phyloP scores from a whole-genome alignment of 2,888 invertebrate species.

The Disparrhopalites patrizii region DNA sequence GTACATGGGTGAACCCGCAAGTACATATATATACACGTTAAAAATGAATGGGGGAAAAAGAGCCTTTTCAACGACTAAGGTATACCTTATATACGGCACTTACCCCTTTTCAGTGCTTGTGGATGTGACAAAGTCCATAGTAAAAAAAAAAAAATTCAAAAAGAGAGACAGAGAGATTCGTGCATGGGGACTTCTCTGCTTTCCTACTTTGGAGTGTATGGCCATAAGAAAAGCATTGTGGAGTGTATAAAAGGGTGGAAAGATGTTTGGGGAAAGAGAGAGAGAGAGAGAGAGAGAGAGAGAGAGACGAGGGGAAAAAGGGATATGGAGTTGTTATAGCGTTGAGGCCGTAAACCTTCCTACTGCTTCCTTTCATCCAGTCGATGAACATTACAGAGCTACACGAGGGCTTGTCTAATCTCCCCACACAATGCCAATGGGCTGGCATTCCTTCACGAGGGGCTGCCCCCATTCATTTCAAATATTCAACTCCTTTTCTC shows the following conservation, averaged over 20 bases:
- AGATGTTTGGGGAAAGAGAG: not conserved
- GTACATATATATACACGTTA: too few relatives aligned
- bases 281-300: constrained; percentile 1
- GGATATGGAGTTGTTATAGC: constrained; percentile 1
- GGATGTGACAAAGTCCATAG: not conserved
- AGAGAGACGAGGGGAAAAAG: not conserved
- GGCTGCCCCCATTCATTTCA: constrained; percentile 27
- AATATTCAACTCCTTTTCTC: constrained; percentile 21
- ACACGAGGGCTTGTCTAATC: constrained; percentile 46
- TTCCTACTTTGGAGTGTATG: too few relatives aligned
- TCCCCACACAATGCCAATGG: constrained; percentile 47
- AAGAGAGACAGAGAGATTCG: too few relatives aligned
- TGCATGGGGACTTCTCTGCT: too few relatives aligned
- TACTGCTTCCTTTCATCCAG: constrained; percentile 43
- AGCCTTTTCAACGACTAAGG: too few relatives aligned
- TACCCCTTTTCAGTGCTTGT: not conserved
- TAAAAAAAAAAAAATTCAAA: not conserved
- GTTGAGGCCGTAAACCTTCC: constrained; percentile 35
- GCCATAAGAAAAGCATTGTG: too few relatives aligned
- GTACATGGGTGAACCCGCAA: too few relatives aligned
- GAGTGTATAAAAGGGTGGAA: too few relatives aligned
- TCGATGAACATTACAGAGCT: constrained; percentile 41
- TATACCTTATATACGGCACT: too few relatives aligned
- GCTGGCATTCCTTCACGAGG: constrained; percentile 43
- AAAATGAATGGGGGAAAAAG: too few relatives aligned